These are phyloP conservation scores for Teleiodes luculella DNA, from an alignment of 2,888 invertebrate genomes.

Conservation along the genomic window DNA sequence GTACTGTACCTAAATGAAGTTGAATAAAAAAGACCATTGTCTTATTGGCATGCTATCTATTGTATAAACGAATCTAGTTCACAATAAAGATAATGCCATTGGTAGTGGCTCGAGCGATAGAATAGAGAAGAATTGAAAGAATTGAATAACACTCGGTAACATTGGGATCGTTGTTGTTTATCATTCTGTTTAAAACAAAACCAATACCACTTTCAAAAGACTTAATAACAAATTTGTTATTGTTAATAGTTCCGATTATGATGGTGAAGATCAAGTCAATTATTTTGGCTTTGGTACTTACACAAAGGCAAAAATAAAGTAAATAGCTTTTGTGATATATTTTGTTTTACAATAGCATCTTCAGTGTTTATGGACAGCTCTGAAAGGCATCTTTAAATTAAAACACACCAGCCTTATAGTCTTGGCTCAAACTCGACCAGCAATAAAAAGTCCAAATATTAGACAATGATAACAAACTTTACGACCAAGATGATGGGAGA, in stretches of 20 bases:
- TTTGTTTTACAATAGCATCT: slow-evolving; percentile 21
- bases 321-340: background rate
- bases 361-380: slow-evolving; percentile 14
- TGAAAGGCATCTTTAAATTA: slow-evolving; percentile 22
- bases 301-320: too few relatives aligned
- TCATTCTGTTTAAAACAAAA: background rate
- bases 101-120: background rate
- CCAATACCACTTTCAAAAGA: background rate
- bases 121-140: background rate
- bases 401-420: slow-evolving; percentile 23
- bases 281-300: too few relatives aligned
- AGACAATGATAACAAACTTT: slow-evolving; percentile 58
- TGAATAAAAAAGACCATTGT: too few relatives aligned
- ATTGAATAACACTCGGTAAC: background rate
- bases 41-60: too few relatives aligned
- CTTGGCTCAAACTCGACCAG: slow-evolving; percentile 32
- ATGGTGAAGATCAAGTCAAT: too few relatives aligned
- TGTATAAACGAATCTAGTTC: too few relatives aligned
- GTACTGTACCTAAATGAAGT: too few relatives aligned
- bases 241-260: too few relatives aligned
- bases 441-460: slow-evolving; percentile 64
- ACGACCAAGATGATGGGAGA: slow-evolving; percentile 42
- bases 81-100: background rate
- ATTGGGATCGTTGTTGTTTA: background rate
- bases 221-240: too few relatives aligned